Evolutionary conservation across 1,140 invertebrate genomes (phyloP).

Genomic region (Meteorus sp.): DNA sequence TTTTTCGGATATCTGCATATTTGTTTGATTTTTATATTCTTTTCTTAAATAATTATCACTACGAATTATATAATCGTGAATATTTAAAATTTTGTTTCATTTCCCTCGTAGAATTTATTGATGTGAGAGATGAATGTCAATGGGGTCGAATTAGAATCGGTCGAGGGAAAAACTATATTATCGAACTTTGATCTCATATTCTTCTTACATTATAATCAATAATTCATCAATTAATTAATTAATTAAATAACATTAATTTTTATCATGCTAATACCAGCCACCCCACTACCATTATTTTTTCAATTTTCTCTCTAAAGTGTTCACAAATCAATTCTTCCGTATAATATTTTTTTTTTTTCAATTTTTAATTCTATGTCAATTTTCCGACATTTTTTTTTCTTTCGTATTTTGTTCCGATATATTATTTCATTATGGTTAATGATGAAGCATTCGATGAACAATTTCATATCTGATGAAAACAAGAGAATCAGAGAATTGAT

Average conservation of each 20-base stretch:
- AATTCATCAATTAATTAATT: conserved; percentile 42
- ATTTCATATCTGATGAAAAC: too few relatives aligned
- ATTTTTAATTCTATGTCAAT: conserved; percentile 10
- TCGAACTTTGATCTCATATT: conserved; percentile 54
- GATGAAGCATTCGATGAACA: background rate
- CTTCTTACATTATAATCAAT: conserved; percentile 45
- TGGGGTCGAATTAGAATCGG: conserved; percentile 18
- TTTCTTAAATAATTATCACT: conserved; percentile 4
- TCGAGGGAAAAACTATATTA: conserved; percentile 36
- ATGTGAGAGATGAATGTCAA: background rate
- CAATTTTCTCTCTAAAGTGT: conserved; percentile 5
- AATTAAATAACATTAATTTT: conserved; percentile 33
- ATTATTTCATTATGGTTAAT: background rate
- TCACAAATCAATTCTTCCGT: conserved; percentile 1
- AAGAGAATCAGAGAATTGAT: too few relatives aligned
- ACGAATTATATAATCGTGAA: background rate
- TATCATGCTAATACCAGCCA: conserved; percentile 44
- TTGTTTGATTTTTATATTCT: conserved; percentile 32
- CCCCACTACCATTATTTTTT: conserved; percentile 29
- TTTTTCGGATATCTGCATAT: too few relatives aligned
- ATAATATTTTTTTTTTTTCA: conserved; percentile 10
- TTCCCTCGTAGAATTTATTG: conserved; percentile 14
- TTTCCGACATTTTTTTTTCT: conserved; percentile 7
- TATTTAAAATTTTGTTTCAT: too few relatives aligned
- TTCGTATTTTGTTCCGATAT: too few relatives aligned